Evolutionary conservation across 2,888 invertebrate species (phyloP).

Genomic region (Melanchra persicariae): DNA sequence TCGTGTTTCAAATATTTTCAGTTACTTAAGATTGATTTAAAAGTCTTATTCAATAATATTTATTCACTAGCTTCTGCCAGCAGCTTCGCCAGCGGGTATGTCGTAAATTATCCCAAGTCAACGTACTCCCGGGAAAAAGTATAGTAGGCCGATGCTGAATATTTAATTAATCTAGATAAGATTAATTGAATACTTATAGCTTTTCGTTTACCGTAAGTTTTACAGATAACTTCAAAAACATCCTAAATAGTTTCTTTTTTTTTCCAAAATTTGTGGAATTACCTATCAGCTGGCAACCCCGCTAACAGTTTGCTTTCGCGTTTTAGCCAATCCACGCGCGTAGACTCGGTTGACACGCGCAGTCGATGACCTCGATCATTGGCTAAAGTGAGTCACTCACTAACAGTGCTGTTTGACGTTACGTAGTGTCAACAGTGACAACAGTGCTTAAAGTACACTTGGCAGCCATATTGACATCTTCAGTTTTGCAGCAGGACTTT

Average conservation of each 20-base stretch:
- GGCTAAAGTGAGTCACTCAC: slow-evolving; percentile 35
- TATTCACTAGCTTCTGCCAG: no score
- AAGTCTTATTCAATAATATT: no score
- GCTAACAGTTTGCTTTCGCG: slow-evolving; percentile 37
- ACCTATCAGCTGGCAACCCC: slow-evolving; percentile 41
- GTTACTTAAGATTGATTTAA: neutral
- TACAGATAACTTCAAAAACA: neutral
- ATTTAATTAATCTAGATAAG: no score
- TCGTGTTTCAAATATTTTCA: neutral
- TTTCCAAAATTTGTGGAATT: slow-evolving; percentile 16
- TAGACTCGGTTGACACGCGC: slow-evolving; percentile 36
- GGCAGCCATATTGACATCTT: neutral
- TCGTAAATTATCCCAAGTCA: no score
- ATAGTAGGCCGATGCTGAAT: no score
- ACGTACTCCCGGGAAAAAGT: no score
- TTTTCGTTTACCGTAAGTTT: neutral
- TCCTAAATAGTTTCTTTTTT: neutral
- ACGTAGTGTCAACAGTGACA: no score
- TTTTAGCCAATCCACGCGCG: slow-evolving; percentile 54
- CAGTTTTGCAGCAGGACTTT: neutral
- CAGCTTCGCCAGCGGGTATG: no score
- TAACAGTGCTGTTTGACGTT: slow-evolving; percentile 11
- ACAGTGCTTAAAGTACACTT: slow-evolving; percentile 3
- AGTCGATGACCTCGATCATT: slow-evolving; percentile 48
- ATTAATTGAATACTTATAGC: no score